Percentiles rank a stretch among this genome's conserved stretches.
phyloP scores from a whole-genome alignment of 2,888 invertebrate genomes.

The Macaria notata region DNA sequence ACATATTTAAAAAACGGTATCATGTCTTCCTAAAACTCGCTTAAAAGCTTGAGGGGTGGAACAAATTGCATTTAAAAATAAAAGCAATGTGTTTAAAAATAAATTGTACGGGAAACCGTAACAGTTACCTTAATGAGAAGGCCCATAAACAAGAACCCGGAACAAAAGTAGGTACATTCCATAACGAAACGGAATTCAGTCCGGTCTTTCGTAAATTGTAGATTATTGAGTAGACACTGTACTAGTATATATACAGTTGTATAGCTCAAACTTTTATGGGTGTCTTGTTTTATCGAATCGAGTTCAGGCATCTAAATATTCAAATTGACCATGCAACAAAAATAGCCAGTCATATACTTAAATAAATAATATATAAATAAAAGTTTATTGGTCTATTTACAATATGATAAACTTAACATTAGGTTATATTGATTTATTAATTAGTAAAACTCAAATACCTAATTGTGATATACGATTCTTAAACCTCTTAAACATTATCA shows the following conservation, averaged over 20 bases:
- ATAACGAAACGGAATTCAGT: conserved; percentile 48
- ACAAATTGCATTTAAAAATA: conserved; percentile 47
- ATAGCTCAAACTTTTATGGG: no score
- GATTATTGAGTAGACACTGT: conserved; percentile 24
- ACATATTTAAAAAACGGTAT: background rate
- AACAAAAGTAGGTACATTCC: conserved; percentile 40
- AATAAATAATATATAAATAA: no score
- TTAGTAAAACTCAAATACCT: no score
- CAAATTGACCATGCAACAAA: no score
- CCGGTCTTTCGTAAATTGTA: conserved; percentile 35
- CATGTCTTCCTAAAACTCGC: conserved; percentile 13
- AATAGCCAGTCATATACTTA: no score
- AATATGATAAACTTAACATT: no score
- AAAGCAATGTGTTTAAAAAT: conserved; percentile 42
- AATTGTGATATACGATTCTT: no score
- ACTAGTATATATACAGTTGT: conserved; percentile 14
- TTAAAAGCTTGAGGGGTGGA: conserved; percentile 28
- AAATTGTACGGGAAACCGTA: conserved; percentile 49
- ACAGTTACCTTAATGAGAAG: conserved; percentile 71
- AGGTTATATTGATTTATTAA: no score
- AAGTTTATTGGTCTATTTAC: no score
- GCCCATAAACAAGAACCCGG: conserved; percentile 63
- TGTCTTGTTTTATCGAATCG: no score
- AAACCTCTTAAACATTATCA: no score
- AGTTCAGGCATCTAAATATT: no score